A percentile compares a stretch with the other conserved stretches of the same genome.
Conservation (phyloP, 1,140 invertebrate species). For the Diachasmimorpha longicaudata region DNA sequence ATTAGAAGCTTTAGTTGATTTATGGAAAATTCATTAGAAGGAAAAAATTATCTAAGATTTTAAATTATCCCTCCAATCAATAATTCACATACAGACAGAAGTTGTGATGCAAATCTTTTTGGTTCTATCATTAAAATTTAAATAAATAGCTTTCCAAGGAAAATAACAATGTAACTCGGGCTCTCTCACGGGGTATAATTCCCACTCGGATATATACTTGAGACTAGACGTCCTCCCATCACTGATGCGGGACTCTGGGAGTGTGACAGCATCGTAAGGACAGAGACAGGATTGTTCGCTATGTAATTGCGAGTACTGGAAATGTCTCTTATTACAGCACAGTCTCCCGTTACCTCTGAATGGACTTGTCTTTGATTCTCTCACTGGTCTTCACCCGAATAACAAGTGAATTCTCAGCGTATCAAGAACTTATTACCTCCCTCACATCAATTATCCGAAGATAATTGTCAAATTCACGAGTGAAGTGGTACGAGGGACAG, state of each 20-base stretch:
- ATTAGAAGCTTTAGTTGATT: too few species aligned
- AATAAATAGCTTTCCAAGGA: too few species aligned
- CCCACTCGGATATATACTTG: neutral
- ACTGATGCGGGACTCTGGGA: neutral
- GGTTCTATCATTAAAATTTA: too few species aligned
- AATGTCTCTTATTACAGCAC: slow-evolving; percentile 6
- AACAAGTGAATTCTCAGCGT: neutral
- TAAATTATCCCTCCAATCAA: too few species aligned
- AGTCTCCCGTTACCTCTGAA: slow-evolving; percentile 55
- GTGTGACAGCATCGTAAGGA: neutral
- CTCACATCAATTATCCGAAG: neutral
- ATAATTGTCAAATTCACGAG: neutral
- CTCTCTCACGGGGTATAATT: neutral
- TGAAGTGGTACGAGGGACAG: neutral
- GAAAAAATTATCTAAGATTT: too few species aligned
- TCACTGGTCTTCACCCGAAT: neutral
- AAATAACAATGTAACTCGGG: neutral
- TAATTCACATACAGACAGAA: too few species aligned
- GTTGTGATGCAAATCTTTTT: too few species aligned
- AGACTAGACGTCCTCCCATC: neutral
- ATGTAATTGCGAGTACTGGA: neutral
- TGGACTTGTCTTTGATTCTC: slow-evolving; percentile 29
- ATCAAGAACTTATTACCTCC: neutral
- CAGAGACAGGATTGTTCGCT: neutral
- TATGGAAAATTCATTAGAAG: too few species aligned